Conservation (phyloP, 2,113 vertebrate species). For the Trematocara macrostoma region DNA sequence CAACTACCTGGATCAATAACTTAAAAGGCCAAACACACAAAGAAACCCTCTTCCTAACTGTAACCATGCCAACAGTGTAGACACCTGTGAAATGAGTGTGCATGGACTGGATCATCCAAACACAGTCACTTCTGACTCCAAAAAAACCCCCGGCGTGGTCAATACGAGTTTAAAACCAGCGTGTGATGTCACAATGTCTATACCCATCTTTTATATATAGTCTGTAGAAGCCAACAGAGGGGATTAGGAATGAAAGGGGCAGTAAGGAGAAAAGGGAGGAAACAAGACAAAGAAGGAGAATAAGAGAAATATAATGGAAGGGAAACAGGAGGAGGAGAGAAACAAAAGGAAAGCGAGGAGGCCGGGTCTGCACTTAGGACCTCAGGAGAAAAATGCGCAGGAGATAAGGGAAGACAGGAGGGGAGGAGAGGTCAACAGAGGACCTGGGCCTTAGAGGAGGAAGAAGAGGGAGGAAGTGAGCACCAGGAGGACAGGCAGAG, state of each 20-base stretch:
- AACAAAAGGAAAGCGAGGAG: not conserved
- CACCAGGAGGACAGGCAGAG: not conserved
- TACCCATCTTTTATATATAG: not conserved
- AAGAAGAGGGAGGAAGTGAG: not conserved
- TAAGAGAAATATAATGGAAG: not conserved
- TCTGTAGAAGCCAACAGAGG: not conserved
- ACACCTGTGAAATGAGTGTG: not conserved
- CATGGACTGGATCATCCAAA: not conserved
- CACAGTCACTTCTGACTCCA: not conserved
- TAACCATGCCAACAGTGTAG: not conserved
- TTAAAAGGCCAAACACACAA: not conserved
- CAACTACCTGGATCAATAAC: not conserved
- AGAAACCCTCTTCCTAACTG: not conserved
- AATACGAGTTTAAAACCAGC: not conserved
- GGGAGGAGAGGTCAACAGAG: not conserved
- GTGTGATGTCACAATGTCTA: not conserved
- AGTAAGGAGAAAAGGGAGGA: not conserved
- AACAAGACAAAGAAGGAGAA: not conserved
- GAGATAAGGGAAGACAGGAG: not conserved
- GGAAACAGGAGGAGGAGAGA: not conserved
- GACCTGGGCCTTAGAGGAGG: not conserved
- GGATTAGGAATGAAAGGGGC: not conserved
- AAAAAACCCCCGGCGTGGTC: rapidly evolving
- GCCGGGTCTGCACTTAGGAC: not conserved
- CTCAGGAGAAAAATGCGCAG: not conserved